Evolutionary conservation across 2,113 vertebrate genomes (phyloP), one percentile per base, ranked within the genome.

Genomic region (Girardinichthys multiradiatus): DNA sequence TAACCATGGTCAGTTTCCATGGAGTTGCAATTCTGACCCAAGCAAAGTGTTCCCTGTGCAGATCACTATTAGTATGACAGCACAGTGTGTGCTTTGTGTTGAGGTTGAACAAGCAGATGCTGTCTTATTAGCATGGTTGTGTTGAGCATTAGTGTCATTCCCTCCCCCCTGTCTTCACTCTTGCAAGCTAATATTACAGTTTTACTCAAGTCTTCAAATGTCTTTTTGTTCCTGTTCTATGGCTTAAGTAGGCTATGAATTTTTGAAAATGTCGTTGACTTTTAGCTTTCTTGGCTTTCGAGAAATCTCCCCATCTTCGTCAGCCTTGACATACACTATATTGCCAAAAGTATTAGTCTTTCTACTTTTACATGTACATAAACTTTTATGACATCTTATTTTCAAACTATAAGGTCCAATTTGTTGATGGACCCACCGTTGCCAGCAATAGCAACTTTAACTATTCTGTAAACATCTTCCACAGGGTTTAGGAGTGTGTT

Each of bases 51-150:
- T 85, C 72, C 68, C 74, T 63, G 61, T 81, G 81, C 78, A 68
- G 68, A 70, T 86, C 71, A 35, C 65, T 76, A 35, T 87, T 78
- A 81, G 70, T 77, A 76, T 80, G 86, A 89, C 57, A 60, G 79
- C 79, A 82, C 86, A 86, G 88, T 84, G 76, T 82, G 85, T 76
- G 83, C 83, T 87, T 86, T 91, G 87, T 90, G 78, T 72, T 35
- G 76, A 87, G 77, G 82, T 86, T 74, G 76, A 76, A 83, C 82
- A 88, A 84, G 85, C 83, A 75, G 80, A 82, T 80, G 79, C 82
- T 84, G 67, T 86, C 85, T 84, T 58, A 87, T 86, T 54, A 54
- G 48, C 48, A 54, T 54, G 24, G 48, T 54, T 54, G 48, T 54
- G 48, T 54, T 54, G 48, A 54, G 48, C 19, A 54, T 24, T 88